Base-by-base conservation (phyloP, 92 coral and sea anemone genomes). In the Phymanthus crucifer region DNA sequence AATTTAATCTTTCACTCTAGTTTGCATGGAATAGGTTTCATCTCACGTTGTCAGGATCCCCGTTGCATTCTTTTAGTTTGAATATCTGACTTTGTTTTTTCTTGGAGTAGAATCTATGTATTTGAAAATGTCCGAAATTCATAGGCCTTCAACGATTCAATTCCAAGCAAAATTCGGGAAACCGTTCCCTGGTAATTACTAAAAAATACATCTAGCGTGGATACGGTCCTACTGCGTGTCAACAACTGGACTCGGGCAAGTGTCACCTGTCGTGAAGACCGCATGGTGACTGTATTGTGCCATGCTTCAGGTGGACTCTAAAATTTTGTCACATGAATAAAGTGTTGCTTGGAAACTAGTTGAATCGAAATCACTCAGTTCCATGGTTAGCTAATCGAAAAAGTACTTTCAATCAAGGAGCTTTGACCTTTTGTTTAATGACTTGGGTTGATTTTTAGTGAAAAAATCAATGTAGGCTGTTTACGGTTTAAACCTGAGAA, bases 141-240 rank as follows among this genome's bases (percentile, higher is more conserved):
- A 24, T 61, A 29, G 68, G 32, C 29, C 29, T 34, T 70, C 56
- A n/a, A n/a, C n/a, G n/a, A n/a, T n/a, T n/a, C n/a, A n/a, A n/a
- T n/a, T n/a, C n/a, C n/a, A n/a, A n/a, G n/a, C n/a, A n/a, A n/a
- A n/a, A n/a, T n/a, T n/a, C 45, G 33, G 76, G 35, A 29, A 71
- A 27, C n/a, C 12, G 24, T 74, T 48, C 29, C 61, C 24, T 23
- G 29, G 69, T 12, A 18, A 52, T 26, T 17, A 18, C 40, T 76
- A 36, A 56, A 76, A 56, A 76, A 76, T 61, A 65, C 69, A 77
- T 64, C 17, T 48, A 47, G 45, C 81, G 58, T 77, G 81, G 71
- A 57, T 57, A 77, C 38, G 8, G 58, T 26, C 7, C 27, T 47
- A 52, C 18, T 54, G 21, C 50, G 50, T 47, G 54, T 35, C 45